phyloP scores from a whole-genome alignment of 2,888 invertebrate species.

The Sisyra terminalis region DNA sequence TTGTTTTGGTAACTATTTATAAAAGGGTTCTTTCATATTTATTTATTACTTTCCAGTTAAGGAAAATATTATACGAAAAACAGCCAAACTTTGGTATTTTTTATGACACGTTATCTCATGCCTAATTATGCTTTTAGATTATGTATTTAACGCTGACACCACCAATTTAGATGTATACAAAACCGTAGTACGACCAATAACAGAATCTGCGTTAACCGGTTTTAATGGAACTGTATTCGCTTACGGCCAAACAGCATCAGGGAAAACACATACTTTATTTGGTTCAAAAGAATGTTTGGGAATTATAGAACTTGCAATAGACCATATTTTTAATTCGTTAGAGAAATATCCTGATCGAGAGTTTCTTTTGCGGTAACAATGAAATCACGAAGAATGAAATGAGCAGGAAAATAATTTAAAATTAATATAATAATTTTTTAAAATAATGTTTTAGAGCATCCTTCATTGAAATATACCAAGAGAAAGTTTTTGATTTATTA shows the following conservation, averaged over 20 bases:
- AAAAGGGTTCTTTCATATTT: constrained; percentile 1
- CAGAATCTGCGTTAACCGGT: constrained; percentile 52
- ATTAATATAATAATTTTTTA: constrained; percentile 1
- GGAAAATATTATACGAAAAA: background rate
- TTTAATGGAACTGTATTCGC: constrained; percentile 82
- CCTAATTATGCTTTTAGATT: constrained; percentile 33
- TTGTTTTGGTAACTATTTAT: constrained; percentile 26
- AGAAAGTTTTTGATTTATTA: constrained; percentile 62
- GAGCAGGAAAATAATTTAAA: background rate
- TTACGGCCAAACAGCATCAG: constrained; percentile 83
- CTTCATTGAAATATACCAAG: constrained; percentile 81
- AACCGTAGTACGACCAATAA: constrained; percentile 50
- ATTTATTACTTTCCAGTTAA: background rate
- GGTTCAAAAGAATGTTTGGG: constrained; percentile 54
- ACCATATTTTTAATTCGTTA: constrained; percentile 52
- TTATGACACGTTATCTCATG: constrained; percentile 1
- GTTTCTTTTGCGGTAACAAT: constrained; percentile 47
- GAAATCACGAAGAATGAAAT: background rate
- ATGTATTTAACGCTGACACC: constrained; percentile 45
- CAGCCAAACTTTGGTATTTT: background rate
- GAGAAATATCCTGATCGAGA: constrained; percentile 43
- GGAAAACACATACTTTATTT: constrained; percentile 74
- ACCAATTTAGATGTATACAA: constrained; percentile 47
- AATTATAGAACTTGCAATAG: constrained; percentile 54
- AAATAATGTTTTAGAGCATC: constrained; percentile 43